Percentiles rank a stretch among this genome's conserved stretches.
Conservation (phyloP, 2,797 vertebrate genomes). For the Esox masquinongy region DNA sequence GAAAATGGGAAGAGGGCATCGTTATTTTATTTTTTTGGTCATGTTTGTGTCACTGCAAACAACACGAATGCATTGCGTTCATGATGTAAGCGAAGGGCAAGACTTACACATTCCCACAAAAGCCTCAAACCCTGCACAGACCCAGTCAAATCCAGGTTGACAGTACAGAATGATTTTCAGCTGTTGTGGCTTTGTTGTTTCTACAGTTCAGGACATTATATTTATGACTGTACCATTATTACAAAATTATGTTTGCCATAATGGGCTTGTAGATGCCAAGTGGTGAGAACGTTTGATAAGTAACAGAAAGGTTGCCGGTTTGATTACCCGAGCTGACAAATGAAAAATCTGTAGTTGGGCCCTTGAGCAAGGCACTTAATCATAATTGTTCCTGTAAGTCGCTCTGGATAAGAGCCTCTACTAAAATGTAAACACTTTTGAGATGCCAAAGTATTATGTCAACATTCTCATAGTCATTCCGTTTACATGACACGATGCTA, state of each 20-base stretch:
- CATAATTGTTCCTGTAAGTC: too few relatives aligned
- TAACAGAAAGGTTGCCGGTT: too few relatives aligned
- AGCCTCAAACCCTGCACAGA: constrained; percentile 40
- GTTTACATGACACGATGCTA: constrained; percentile 75
- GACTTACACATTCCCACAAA: constrained; percentile 39
- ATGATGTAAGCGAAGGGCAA: constrained; percentile 70
- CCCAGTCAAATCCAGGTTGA: neutral
- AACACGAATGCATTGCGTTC: constrained; percentile 34
- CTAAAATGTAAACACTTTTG: constrained; percentile 42
- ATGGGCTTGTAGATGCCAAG: too few relatives aligned
- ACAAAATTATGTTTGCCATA: constrained; percentile 17
- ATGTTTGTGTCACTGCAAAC: constrained; percentile 46
- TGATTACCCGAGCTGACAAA: too few relatives aligned
- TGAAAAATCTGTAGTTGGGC: too few relatives aligned
- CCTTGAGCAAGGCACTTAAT: too few relatives aligned
- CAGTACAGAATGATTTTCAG: neutral
- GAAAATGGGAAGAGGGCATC: constrained; percentile 32
- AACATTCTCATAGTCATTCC: constrained; percentile 69
- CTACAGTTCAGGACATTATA: neutral
- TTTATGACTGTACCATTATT: neutral
- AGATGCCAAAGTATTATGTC: constrained; percentile 75
- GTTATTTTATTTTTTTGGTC: constrained; percentile 23
- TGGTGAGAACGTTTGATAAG: too few relatives aligned
- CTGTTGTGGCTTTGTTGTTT: neutral
- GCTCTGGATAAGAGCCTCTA: too few relatives aligned